Evolutionary conservation across 2,113 vertebrate species (phyloP).

Genomic region (Oceanodroma tethys): DNA sequence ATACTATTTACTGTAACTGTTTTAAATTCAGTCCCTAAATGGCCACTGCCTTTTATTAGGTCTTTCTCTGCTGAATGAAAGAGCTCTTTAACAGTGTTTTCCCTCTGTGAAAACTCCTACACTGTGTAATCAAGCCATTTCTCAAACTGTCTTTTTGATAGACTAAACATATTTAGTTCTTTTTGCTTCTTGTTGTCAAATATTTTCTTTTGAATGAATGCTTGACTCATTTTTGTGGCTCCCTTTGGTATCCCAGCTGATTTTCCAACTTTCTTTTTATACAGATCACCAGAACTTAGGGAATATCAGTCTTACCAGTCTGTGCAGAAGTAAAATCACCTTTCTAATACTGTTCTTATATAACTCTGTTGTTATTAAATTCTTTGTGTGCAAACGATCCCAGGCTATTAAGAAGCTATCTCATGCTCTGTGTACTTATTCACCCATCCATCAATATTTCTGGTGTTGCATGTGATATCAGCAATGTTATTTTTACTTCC

Average conservation of each 20-base stretch:
- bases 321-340: not conserved
- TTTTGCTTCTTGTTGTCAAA: constrained; percentile 3
- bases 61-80: constrained; percentile 22
- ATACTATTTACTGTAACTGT: not conserved
- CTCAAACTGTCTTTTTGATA: constrained; percentile 33
- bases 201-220: not conserved
- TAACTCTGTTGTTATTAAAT: not conserved
- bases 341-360: not conserved
- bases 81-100: not conserved
- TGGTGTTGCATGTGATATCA: not conserved
- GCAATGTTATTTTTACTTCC: not conserved
- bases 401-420: not conserved
- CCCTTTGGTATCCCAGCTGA: not conserved
- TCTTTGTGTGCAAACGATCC: not conserved
- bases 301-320: not conserved
- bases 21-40: not conserved
- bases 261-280: not conserved
- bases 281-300: not conserved
- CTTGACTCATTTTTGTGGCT: not conserved
- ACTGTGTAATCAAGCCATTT: constrained; percentile 10
- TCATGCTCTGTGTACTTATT: not conserved
- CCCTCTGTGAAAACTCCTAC: constrained; percentile 7
- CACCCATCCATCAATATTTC: not conserved
- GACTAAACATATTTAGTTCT: constrained; percentile 8
- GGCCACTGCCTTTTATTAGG: not conserved